A percentile compares a stretch with the other conserved stretches of the same genome.
phyloP scores from a whole-genome alignment of 2,113 vertebrate genomes.

The Chascanopsetta lugubris region DNA sequence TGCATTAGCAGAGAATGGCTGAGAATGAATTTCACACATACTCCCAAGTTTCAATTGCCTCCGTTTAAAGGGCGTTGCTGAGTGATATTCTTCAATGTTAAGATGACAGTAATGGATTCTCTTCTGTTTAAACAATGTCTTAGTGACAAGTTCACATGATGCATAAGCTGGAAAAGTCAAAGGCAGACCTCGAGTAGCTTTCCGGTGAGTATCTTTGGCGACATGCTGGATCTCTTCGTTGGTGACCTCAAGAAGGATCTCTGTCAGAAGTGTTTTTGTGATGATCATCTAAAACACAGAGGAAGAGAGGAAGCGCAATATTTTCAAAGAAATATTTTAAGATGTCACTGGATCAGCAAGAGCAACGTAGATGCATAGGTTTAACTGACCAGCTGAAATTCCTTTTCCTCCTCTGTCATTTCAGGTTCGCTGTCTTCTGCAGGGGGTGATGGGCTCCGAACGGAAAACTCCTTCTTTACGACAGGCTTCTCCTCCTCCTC shows the following conservation, averaged over 20 bases:
- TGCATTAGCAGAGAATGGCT: constrained; percentile 81
- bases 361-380: background rate
- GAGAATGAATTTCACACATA: constrained; percentile 40
- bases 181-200: constrained; percentile 96
- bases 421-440: constrained; percentile 95
- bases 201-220: constrained; percentile 93
- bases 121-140: constrained; percentile 52
- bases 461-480: constrained; percentile 83
- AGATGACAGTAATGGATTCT: constrained; percentile 33
- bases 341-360: background rate
- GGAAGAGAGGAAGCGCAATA: background rate
- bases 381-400: constrained; percentile 92
- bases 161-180: constrained; percentile 58
- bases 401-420: constrained; percentile 97
- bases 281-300: constrained; percentile 86
- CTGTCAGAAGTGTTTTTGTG: constrained; percentile 96
- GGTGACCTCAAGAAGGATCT: constrained; percentile 96
- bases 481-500: constrained; percentile 84
- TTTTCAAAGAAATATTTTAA: background rate
- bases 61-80: constrained; percentile 36
- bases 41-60: constrained; percentile 22
- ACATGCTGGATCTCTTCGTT: constrained; percentile 96
- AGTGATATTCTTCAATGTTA: constrained; percentile 9
- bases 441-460: constrained; percentile 89
- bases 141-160: constrained; percentile 57